These are phyloP conservation scores for Aleiodes sp. DNA, from an alignment of 1,140 invertebrate genomes.

Conservation along the genomic window DNA sequence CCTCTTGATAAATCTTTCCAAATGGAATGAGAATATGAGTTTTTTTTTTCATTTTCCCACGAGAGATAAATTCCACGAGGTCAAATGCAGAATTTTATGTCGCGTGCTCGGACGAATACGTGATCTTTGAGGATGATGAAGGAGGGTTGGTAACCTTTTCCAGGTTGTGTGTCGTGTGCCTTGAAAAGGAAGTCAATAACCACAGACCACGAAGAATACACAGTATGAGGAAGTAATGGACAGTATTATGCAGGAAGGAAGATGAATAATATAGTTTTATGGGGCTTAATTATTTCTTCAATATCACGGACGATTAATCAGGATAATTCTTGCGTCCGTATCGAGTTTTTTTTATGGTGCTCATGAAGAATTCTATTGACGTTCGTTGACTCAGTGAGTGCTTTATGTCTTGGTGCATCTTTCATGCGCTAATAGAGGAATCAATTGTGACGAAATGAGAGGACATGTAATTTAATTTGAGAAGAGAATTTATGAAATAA, in stretches of 20 bases:
- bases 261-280: background rate
- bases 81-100: background rate
- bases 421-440: no score
- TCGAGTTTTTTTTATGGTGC: background rate
- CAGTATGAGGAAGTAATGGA: background rate
- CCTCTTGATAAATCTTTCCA: no score
- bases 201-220: background rate
- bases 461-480: no score
- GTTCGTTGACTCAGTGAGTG: background rate
- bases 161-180: background rate
- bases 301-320: slow-evolving; percentile 7
- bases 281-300: slow-evolving; percentile 9
- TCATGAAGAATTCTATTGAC: background rate
- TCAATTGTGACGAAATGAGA: no score
- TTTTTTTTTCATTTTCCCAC: background rate
- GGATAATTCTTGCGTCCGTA: background rate
- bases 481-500: background rate
- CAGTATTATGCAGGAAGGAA: background rate
- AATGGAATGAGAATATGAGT: background rate
- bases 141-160: background rate
- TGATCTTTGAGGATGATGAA: slow-evolving; percentile 5
- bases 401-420: no score
- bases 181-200: slow-evolving; percentile 12
- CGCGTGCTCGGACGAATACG: background rate
- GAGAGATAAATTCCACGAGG: background rate